A percentile compares a stretch with the other conserved stretches of the same genome.
Evolutionary conservation across 2,797 vertebrate genomes (phyloP).

Genomic region (Erethizon dorsatum): DNA sequence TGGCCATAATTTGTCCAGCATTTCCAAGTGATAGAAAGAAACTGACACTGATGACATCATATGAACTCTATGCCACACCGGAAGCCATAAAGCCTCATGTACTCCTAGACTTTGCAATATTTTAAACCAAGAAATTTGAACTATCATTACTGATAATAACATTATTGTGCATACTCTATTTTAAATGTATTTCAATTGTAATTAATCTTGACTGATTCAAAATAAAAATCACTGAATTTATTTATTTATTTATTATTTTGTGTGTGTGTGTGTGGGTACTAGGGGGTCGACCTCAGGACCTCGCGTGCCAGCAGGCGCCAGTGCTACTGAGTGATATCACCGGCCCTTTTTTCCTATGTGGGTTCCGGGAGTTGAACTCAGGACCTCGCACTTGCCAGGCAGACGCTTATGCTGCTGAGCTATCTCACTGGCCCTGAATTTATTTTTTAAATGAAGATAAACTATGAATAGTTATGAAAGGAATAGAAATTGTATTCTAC

Average conservation of each 20-base stretch:
- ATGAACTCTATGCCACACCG: background rate
- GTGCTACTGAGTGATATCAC: too few species aligned
- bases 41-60: background rate
- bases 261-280: too few species aligned
- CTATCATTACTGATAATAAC: background rate
- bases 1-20: background rate
- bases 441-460: constrained; percentile 7
- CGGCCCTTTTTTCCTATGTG: too few species aligned
- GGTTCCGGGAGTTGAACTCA: too few species aligned
- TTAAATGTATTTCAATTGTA: constrained; percentile 41
- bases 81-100: background rate
- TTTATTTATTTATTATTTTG: background rate
- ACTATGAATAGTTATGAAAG: background rate
- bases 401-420: too few species aligned
- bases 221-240: background rate
- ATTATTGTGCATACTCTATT: background rate
- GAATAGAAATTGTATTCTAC: constrained; percentile 17
- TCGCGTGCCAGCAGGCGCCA: too few species aligned
- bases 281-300: too few species aligned
- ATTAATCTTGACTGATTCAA: constrained; percentile 8
- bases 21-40: background rate
- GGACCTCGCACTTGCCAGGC: too few species aligned
- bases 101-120: background rate
- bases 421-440: too few species aligned
- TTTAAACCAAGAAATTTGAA: background rate